A percentile compares a stretch with the other conserved stretches of the same genome.
Conservation (phyloP, 2,113 vertebrate genomes). For the Pteropus alecto region DNA sequence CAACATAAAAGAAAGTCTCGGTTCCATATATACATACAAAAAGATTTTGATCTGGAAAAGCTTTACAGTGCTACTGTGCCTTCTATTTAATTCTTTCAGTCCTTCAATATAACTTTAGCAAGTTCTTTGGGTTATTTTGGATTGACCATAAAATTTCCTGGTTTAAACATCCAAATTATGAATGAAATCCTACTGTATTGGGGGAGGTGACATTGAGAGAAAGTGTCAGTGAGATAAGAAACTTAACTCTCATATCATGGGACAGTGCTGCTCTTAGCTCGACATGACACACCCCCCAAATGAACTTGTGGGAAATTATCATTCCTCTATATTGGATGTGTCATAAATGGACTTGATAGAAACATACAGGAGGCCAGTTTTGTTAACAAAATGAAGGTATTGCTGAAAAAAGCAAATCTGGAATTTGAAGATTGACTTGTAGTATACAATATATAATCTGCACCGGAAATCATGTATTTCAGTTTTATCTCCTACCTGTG, state of each 20-base stretch:
- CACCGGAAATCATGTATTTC: conserved; percentile 19
- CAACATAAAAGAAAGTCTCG: conserved; percentile 17
- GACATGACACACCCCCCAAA: background rate
- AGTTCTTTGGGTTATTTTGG: conserved; percentile 52
- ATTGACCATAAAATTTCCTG: conserved; percentile 28
- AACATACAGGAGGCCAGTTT: conserved; percentile 29
- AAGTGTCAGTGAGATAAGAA: conserved; percentile 1
- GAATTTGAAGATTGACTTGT: conserved; percentile 48
- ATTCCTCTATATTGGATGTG: conserved; percentile 28
- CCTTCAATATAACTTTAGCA: conserved; percentile 51
- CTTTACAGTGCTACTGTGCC: conserved; percentile 71
- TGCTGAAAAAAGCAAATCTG: conserved; percentile 32
- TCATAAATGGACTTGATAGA: conserved; percentile 37
- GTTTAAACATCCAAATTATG: conserved; percentile 59
- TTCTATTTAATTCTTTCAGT: conserved; percentile 64
- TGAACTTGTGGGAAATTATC: background rate
- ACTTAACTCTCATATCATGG: background rate
- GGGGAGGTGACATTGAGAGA: conserved; percentile 7
- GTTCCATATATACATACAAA: conserved; percentile 21
- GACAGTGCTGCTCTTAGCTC: background rate
- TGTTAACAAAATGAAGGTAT: conserved; percentile 43
- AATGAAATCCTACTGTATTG: background rate
- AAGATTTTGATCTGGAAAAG: conserved; percentile 36
- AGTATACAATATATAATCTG: background rate
- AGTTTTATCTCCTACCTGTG: conserved; percentile 24